Base-by-base conservation (phyloP, 2,888 invertebrate species). In the Zelleria hepariella region DNA sequence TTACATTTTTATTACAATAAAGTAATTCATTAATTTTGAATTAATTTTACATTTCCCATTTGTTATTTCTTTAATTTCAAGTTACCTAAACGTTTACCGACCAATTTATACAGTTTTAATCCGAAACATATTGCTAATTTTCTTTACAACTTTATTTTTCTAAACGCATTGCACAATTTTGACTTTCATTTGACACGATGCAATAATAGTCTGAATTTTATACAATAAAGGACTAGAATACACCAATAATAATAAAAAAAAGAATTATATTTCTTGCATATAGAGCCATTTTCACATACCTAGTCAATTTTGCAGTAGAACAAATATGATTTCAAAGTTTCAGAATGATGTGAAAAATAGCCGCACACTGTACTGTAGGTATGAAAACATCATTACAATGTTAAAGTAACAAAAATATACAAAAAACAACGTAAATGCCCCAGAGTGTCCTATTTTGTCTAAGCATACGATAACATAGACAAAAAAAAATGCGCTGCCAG, bases 21-120 rank as follows among this genome's bases (percentile, higher is more conserved):
- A 72, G 80, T 81, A 84, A 85, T 83, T 78, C 82, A 75, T 68
- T 68, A 82, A 78, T 82, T 82, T 81, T 78, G 76, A 76, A 74
- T 68, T 72, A 15, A 42, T 42, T 75, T 72, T 71, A 72, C 63
- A 64, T 62, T 65, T 66, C 64, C 67, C 65, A 65, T 66, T 65
- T 67, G 66, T 65, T 63, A 65, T 65, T 65, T 70, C 72, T 72
- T 66, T 68, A 72, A 68, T 68, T 68, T 67, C 67, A 67, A 24
- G 65, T 69, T 73, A 67, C 72, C 32, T 42, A 42, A 42, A 42
- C 32, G 15, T 42, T 49, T 18, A 49, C 53, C 53, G n/a, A 23
- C 21, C 25, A n/a, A 24, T 66, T 69, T 64, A 65, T 66, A 65
- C 65, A 60, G 32, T 21, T 53, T 23, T n/a, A n/a, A 10, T 66